These are phyloP conservation scores for Halcyon leucocephala DNA, from an alignment of 2,797 vertebrate genomes.

Conservation along the genomic window DNA sequence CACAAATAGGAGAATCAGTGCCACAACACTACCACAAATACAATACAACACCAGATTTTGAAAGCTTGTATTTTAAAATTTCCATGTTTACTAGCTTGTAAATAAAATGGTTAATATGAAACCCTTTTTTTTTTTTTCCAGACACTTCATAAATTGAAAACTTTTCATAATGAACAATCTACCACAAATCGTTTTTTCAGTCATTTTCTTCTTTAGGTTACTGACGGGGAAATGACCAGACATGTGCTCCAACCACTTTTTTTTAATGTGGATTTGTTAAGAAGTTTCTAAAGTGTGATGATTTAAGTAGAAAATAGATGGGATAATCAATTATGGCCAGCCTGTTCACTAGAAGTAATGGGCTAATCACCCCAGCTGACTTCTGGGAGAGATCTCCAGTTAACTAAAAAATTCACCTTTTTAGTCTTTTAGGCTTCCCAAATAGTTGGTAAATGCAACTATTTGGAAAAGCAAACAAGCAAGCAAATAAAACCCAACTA, in stretches of 20 bases:
- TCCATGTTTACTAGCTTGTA: neutral
- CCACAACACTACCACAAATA: neutral
- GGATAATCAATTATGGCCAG: neutral
- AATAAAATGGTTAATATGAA: neutral
- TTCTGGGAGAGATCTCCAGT: neutral
- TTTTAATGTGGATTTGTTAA: neutral
- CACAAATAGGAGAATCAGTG: neutral
- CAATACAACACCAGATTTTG: neutral
- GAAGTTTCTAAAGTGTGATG: neutral
- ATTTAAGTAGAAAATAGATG: slow-evolving; percentile 1
- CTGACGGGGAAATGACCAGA: neutral
- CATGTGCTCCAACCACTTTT: neutral
- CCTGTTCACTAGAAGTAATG: slow-evolving; percentile 1
- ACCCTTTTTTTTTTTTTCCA: neutral
- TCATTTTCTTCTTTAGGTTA: neutral
- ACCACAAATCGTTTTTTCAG: neutral
- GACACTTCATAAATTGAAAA: neutral
- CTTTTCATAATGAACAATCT: neutral
- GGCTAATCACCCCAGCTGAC: neutral
- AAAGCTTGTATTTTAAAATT: neutral
- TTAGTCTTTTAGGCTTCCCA: neutral
- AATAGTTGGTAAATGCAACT: neutral
- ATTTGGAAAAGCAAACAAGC: neutral
- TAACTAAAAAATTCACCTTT: neutral
- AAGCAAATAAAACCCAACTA: neutral